Base-by-base conservation (phyloP, 2,797 vertebrate genomes). In the Chelmon rostratus region DNA sequence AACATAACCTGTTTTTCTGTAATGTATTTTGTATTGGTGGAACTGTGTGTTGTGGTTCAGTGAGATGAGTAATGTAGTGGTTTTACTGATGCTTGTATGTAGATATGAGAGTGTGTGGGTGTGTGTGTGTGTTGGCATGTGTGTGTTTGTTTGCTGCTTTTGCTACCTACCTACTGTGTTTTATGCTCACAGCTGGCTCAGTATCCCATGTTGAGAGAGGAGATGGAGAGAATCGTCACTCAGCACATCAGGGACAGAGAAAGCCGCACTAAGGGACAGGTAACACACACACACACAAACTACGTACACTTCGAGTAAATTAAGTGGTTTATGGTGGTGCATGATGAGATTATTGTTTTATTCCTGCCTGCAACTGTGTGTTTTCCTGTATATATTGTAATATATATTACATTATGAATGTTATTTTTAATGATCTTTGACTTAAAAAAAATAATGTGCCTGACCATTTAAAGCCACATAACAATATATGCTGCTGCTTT, bases 191-290 rank as follows among this genome's bases (percentile, higher is more conserved):
- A 99, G 98, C 96, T 99, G 84, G 97, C 97, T 90, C 98, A 99
- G 81, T 99, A 98, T 91, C 98, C 98, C 0, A 92, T 97, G 90
- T 93, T 99, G 83, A 96, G 98, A 46, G 98, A 99, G 88, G 98
- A 99, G 94, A 99, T 99, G 98, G 98, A 99, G 84, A 96, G 97
- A 79, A 99, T 99, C 0, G 98, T 99, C 62, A 99, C 98, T 21
- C 98, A 98, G 58, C 96, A 99, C 86, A 99, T 99, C 93, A 96
- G 98, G 3, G 98, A 99, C 83, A 93, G 98, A 4, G 98, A 99
- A 89, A 98, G 93, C 50, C 96, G 96, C 88, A 98, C 98, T 57
- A 99, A 99, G 88, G 91, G 94, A 5, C 98, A 99, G 97, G 98
- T 98, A 91, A 50, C 33, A 71, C 11, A 56, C 2, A 61, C 54